A percentile compares a stretch with the other conserved stretches of the same genome.
These are phyloP conservation scores for Bombus vancouverensis DNA, from an alignment of 1,140 invertebrate genomes.

Conservation along the genomic window DNA sequence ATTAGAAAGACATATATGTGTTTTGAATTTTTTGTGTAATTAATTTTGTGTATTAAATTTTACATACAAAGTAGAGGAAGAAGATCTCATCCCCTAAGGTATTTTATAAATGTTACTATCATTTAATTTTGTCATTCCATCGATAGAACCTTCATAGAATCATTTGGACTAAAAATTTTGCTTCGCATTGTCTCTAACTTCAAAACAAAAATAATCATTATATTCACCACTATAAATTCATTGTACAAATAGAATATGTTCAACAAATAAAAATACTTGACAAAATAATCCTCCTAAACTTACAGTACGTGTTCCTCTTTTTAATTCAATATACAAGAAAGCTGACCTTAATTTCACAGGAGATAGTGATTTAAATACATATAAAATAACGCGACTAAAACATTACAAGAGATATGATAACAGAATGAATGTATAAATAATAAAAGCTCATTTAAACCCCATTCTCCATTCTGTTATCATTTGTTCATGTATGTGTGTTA, in stretches of 20 bases:
- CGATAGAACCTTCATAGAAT: not conserved
- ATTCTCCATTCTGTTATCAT: slow-evolving; percentile 29
- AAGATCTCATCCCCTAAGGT: not conserved
- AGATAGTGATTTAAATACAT: not conserved
- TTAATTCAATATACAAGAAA: slow-evolving; percentile 36
- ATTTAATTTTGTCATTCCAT: not conserved
- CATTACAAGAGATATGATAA: slow-evolving; percentile 29
- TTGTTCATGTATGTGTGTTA: not conserved
- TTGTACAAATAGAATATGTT: slow-evolving; percentile 39
- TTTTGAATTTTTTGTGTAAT: slow-evolving; percentile 15
- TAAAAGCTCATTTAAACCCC: not conserved
- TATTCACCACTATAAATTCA: slow-evolving; percentile 19
- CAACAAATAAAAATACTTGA: slow-evolving; percentile 34
- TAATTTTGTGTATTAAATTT: slow-evolving; percentile 8
- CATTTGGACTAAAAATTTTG: not conserved
- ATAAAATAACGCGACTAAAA: slow-evolving; percentile 16
- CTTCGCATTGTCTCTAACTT: not conserved
- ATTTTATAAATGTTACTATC: slow-evolving; percentile 29
- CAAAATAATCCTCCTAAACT: slow-evolving; percentile 3
- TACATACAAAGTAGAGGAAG: slow-evolving; percentile 21
- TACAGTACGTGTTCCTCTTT: not conserved
- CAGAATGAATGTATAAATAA: slow-evolving; percentile 20
- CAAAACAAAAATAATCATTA: slow-evolving; percentile 33
- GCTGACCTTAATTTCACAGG: not conserved
- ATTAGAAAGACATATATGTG: slow-evolving; percentile 29